A percentile compares a stretch with the other conserved stretches of the same genome.
Evolutionary conservation across 2,888 invertebrate species (phyloP).

Genomic region (Agrotis clavis): DNA sequence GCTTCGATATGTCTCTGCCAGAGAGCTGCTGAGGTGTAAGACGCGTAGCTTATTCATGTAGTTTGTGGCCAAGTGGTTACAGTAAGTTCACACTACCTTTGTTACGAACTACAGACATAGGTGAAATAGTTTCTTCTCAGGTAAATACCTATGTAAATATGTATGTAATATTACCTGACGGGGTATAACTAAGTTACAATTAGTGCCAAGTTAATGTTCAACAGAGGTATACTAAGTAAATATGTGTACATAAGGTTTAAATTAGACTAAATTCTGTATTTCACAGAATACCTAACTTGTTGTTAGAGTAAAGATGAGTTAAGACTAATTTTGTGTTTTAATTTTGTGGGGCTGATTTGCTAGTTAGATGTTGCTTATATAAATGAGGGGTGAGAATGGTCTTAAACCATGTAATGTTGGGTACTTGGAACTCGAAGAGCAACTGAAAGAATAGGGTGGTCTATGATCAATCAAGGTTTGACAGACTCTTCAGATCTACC

Average conservation of each 20-base stretch:
- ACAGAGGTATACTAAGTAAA: slow-evolving; percentile 12
- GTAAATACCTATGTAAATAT: slow-evolving; percentile 30
- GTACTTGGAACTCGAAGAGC: neutral
- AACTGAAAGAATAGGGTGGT: too few relatives aligned
- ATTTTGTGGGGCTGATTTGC: neutral
- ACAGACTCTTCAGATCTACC: too few relatives aligned
- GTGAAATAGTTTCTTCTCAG: slow-evolving; percentile 19
- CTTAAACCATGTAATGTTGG: too few relatives aligned
- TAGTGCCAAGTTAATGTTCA: slow-evolving; percentile 24
- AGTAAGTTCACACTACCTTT: neutral
- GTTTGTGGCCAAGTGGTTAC: neutral
- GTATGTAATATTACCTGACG: slow-evolving; percentile 18
- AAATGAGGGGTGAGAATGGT: neutral
- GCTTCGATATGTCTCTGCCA: too few relatives aligned
- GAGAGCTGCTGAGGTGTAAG: too few relatives aligned
- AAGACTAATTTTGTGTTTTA: neutral
- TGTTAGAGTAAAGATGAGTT: neutral
- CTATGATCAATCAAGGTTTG: too few relatives aligned
- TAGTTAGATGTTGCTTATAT: neutral
- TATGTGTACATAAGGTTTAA: neutral
- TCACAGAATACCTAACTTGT: neutral
- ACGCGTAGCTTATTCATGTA: neutral
- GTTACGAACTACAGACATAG: slow-evolving; percentile 13
- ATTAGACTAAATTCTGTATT: neutral
- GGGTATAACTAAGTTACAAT: slow-evolving; percentile 32